phyloP scores from a whole-genome alignment of 2,797 vertebrate species.

The Cuculus canorus region DNA sequence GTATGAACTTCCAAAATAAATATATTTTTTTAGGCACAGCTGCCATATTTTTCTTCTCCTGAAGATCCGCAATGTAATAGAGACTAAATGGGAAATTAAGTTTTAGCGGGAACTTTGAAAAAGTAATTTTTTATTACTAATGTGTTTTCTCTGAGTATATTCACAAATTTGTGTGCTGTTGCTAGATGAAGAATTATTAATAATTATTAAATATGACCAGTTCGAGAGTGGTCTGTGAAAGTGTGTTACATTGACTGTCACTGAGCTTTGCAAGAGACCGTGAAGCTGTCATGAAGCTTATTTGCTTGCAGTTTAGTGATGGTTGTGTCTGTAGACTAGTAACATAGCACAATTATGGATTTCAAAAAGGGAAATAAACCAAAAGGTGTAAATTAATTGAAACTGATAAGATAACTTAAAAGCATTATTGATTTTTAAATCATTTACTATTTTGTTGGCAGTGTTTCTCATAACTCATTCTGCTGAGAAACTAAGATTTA shows the following conservation, averaged over 20 bases:
- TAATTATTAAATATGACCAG: background rate
- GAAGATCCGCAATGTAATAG: background rate
- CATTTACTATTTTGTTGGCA: background rate
- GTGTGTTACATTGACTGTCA: background rate
- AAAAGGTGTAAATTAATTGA: background rate
- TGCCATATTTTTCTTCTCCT: background rate
- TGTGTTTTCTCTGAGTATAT: background rate
- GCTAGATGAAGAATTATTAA: background rate
- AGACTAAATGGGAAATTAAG: background rate
- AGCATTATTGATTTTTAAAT: background rate
- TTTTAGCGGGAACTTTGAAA: background rate
- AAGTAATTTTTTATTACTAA: background rate
- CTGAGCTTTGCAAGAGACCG: background rate
- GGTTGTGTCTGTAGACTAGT: background rate
- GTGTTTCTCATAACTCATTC: background rate
- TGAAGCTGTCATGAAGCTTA: background rate
- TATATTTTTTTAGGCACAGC: background rate
- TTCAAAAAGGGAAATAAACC: background rate
- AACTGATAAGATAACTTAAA: background rate
- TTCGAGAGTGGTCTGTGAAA: background rate
- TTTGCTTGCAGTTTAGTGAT: background rate
- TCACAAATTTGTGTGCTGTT: background rate
- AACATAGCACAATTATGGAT: background rate
- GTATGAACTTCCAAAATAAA: accelerated
- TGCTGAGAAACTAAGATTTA: background rate